Evolutionary conservation across 2,888 invertebrate species (phyloP).

Genomic region (Protophormia terraenovae): DNA sequence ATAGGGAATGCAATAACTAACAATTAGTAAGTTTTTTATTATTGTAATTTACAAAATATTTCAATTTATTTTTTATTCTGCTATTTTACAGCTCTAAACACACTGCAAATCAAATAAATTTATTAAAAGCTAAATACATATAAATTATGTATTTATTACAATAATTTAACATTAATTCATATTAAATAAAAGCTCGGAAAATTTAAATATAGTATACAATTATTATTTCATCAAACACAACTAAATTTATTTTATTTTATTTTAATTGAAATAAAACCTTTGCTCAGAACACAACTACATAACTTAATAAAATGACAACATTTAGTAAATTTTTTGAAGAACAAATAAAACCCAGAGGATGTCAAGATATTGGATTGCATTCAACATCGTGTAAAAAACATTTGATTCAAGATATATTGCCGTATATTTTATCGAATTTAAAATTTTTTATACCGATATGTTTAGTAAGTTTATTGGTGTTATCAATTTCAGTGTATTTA

Average conservation of each 20-base stretch:
- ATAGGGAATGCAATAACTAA: slow-evolving; percentile 64
- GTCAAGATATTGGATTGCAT: slow-evolving; percentile 71
- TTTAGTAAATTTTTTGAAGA: slow-evolving; percentile 73
- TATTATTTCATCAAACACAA: no score
- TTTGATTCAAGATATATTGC: slow-evolving; percentile 57
- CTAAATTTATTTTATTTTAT: background rate
- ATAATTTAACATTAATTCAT: no score
- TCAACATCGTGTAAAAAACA: slow-evolving; percentile 68
- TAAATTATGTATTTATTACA: no score
- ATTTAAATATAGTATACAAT: no score
- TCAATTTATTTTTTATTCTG: no score
- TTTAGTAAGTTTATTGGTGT: slow-evolving; percentile 70
- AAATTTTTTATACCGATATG: slow-evolving; percentile 74
- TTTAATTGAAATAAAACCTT: slow-evolving; percentile 34
- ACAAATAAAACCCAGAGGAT: slow-evolving; percentile 57
- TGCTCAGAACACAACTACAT: slow-evolving; percentile 14
- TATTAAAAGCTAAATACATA: no score
- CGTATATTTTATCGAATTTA: slow-evolving; percentile 67
- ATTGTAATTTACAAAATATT: no score
- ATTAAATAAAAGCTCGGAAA: no score
- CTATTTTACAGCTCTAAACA: no score
- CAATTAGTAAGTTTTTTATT: slow-evolving; percentile 66
- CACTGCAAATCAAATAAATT: no score
- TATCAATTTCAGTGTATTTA: no score
- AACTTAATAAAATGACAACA: slow-evolving; percentile 70